A percentile compares a stretch with the other conserved stretches of the same genome.
phyloP scores from a whole-genome alignment of 2,888 invertebrate genomes.

The Drosophila siamana region DNA sequence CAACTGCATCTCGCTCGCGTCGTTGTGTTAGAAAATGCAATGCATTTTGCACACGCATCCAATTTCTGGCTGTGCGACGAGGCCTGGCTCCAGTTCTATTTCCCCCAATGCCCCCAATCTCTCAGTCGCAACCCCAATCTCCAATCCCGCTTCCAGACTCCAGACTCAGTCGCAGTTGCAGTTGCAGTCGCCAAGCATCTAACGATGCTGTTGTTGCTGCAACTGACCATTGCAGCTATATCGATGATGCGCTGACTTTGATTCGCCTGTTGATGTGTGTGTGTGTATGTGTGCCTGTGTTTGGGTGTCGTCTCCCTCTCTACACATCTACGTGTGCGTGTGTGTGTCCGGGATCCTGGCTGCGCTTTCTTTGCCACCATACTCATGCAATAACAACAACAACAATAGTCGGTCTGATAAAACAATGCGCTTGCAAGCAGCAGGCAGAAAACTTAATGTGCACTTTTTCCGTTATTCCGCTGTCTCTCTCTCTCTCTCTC shows the following conservation, averaged over 20 bases:
- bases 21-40: slow-evolving; percentile 75
- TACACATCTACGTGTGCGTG: slow-evolving; percentile 13
- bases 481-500: not conserved
- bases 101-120: too few species aligned
- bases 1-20: slow-evolving; percentile 79
- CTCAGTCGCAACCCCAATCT: not conserved
- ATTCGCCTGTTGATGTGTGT: slow-evolving; percentile 71
- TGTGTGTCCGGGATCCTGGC: slow-evolving; percentile 40
- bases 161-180: slow-evolving; percentile 14
- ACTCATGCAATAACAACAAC: slow-evolving; percentile 38
- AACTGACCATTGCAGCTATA: slow-evolving; percentile 61
- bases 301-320: not conserved
- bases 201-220: slow-evolving; percentile 29
- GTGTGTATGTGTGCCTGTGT: slow-evolving; percentile 1
- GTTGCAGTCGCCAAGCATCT: slow-evolving; percentile 31
- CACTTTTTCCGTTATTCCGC: slow-evolving; percentile 51
- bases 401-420: slow-evolving; percentile 47
- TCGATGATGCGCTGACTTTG: slow-evolving; percentile 81
- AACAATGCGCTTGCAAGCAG: slow-evolving; percentile 64
- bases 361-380: slow-evolving; percentile 71
- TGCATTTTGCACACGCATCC: slow-evolving; percentile 81
- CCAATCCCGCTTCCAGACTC: not conserved
- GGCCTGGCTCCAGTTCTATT: slow-evolving; percentile 14
- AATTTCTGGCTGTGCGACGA: slow-evolving; percentile 64
- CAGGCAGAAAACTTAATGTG: slow-evolving; percentile 76